These are phyloP conservation scores for Nephrotoma flavescens DNA, from an alignment of 2,888 invertebrate species.

Conservation along the genomic window DNA sequence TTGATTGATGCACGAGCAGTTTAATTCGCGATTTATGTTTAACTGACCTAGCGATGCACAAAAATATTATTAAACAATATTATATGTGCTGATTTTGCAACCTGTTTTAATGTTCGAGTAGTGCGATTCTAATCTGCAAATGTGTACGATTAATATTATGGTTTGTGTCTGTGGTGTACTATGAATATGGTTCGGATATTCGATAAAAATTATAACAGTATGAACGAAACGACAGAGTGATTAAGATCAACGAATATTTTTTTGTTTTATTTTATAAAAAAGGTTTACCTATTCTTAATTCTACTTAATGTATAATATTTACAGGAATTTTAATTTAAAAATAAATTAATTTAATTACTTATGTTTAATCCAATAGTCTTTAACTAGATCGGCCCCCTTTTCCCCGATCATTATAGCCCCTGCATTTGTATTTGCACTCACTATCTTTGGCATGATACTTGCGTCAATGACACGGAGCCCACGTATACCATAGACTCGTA, in stretches of 20 bases:
- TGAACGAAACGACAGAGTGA: neutral
- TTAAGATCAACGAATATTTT: neutral
- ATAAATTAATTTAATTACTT: neutral
- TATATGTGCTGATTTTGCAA: neutral
- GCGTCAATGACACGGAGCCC: slow-evolving; percentile 71
- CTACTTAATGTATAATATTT: neutral
- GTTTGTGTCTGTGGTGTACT: neutral
- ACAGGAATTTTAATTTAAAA: neutral
- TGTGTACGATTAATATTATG: neutral
- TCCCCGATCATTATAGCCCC: slow-evolving; percentile 83
- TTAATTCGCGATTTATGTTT: neutral
- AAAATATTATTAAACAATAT: neutral
- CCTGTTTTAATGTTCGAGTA: neutral
- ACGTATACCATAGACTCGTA: slow-evolving; percentile 64
- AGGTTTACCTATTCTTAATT: neutral
- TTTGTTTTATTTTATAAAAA: neutral
- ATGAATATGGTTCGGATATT: neutral
- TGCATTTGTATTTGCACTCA: slow-evolving; percentile 76
- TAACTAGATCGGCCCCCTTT: slow-evolving; percentile 77
- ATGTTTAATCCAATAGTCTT: slow-evolving; percentile 61
- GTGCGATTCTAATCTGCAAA: neutral
- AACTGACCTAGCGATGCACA: neutral
- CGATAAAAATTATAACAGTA: neutral
- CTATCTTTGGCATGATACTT: slow-evolving; percentile 73
- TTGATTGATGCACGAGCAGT: neutral